A percentile compares a stretch with the other conserved stretches of the same genome.
These are phyloP conservation scores for Pseudeuparius sepicola DNA, from an alignment of 2,888 invertebrate genomes.

Conservation along the genomic window DNA sequence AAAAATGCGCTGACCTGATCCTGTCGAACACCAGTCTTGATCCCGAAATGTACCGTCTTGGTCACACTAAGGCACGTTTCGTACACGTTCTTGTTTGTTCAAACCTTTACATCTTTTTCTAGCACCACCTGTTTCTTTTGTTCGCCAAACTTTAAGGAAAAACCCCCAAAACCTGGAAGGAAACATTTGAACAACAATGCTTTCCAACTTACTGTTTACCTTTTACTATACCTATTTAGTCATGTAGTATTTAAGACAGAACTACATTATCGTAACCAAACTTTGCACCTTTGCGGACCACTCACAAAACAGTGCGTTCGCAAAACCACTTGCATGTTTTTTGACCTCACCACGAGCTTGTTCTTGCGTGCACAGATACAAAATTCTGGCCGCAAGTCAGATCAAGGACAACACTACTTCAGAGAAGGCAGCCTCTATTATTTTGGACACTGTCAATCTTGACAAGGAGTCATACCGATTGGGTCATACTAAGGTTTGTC, in stretches of 20 bases:
- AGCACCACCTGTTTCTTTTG: constrained; percentile 22
- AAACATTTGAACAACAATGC: constrained; percentile 1
- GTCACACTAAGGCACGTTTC: constrained; percentile 94
- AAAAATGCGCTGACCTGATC: constrained; percentile 75
- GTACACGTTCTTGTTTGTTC: constrained; percentile 11
- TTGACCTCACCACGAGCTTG: too few species aligned
- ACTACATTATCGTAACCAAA: too few species aligned
- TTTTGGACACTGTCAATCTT: constrained; percentile 74
- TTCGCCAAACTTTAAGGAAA: not conserved
- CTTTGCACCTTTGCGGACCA: too few species aligned
- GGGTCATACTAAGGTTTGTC: constrained; percentile 89
- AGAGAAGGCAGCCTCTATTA: constrained; percentile 71
- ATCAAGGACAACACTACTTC: constrained; percentile 62
- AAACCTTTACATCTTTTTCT: constrained; percentile 7
- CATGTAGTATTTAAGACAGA: too few species aligned
- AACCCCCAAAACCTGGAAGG: too few species aligned
- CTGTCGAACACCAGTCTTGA: constrained; percentile 77
- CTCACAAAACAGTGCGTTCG: too few species aligned
- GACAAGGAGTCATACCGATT: constrained; percentile 89
- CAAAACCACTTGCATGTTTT: too few species aligned
- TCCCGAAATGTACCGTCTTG: constrained; percentile 88
- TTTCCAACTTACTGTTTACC: not conserved
- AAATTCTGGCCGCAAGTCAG: constrained; percentile 94
- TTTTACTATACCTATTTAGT: too few species aligned
- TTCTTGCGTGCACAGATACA: constrained; percentile 75